Conservation (phyloP, 2,113 vertebrate genomes). For the Accipiter cooperii region DNA sequence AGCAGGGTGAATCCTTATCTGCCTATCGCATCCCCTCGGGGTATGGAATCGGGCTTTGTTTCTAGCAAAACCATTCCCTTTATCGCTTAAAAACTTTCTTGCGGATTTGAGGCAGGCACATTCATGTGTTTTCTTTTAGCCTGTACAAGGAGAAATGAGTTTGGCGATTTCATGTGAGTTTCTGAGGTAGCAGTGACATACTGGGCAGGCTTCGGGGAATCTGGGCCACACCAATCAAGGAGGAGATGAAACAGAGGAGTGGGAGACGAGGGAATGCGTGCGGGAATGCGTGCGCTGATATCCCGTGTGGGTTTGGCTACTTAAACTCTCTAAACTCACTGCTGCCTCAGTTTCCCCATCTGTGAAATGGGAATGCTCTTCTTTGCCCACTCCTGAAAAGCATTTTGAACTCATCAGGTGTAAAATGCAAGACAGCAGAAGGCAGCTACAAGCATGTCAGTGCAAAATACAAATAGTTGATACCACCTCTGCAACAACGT, state of each 20-base stretch:
- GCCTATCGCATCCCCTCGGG: conserved; percentile 1
- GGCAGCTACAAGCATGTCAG: not conserved
- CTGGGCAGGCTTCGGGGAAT: not conserved
- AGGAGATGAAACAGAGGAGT: not conserved
- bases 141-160: not conserved
- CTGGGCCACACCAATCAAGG: not conserved
- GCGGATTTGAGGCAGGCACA: not conserved
- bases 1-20: conserved; percentile 55
- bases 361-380: not conserved
- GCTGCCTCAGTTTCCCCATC: not conserved
- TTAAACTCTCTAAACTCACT: not conserved
- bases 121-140: conserved; percentile 46
- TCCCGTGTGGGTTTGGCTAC: not conserved
- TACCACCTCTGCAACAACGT: not conserved
- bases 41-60: conserved; percentile 39
- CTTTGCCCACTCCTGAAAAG: not conserved
- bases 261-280: not conserved
- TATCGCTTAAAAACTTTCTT: not conserved
- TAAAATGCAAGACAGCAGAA: not conserved
- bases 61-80: conserved; percentile 54
- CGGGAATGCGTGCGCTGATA: not conserved
- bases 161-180: not conserved
- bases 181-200: not conserved
- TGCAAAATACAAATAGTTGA: not conserved
- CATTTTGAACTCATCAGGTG: not conserved